Evolutionary conservation across 2,797 vertebrate species (phyloP), one percentile per base, ranked within the genome.

Genomic region (Oreonectes daqikongensis): DNA sequence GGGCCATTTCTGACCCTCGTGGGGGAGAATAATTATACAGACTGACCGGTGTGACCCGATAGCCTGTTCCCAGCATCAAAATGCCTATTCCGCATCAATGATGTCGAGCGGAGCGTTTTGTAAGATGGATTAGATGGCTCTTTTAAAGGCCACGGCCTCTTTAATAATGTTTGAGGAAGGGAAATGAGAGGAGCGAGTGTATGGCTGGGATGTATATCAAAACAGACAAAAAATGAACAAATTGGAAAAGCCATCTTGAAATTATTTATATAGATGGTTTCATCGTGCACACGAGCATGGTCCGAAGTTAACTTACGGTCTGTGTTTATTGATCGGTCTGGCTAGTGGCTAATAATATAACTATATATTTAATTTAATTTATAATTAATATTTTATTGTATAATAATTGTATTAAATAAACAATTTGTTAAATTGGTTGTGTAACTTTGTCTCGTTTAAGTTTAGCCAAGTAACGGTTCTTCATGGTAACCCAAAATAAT

Each of bases 91-190:
- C 90, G 85, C 83, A 91, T 93, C 88, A 86, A 90, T 86, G 88
- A 86, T 91, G 50, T 53, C 84, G 74, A 83, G 88, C 80, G 81
- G 91, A 90, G 92, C 93, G 92, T 89, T 89, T 92, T 72, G 86
- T 88, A 86, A 92, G 91, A 94, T 86, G 83, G 87, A 89, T 94
- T 91, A 94, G 92, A 94, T 85, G 89, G 90, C 85, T 88, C 83
- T 91, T 88, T 89, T 87, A 91, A 93, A 91, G 90, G 88, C 86
- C 53, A 79, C 66, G 85, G 83, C 84, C 83, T 59, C 90, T 92
- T 93, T 92, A 90, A 92, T 93, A 40, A 93, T 93, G 92, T 92
- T 90, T 92, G 88, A 93, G 90, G 87, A 84, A 88, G 88, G 89
- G 85, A 92, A 93, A 92, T 89, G 88, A 91, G 90, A 89, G 88